A percentile compares a stretch with the other conserved stretches of the same genome.
phyloP scores from a whole-genome alignment of 2,888 invertebrate species.

The Pterostichus madidus region DNA sequence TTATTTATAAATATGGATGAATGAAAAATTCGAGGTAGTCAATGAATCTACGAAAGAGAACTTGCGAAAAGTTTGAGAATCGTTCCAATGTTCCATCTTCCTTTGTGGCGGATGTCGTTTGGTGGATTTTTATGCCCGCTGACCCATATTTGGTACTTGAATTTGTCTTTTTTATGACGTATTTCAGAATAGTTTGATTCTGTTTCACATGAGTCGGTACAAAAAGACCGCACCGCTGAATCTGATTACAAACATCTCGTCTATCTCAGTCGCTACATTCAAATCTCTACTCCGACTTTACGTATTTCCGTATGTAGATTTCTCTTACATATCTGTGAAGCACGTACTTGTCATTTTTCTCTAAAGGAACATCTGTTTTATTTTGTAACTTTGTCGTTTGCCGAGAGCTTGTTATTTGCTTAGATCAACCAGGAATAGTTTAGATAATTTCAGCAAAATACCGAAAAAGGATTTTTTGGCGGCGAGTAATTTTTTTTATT shows the following conservation, averaged over 20 bases:
- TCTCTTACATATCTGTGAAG: conserved; percentile 35
- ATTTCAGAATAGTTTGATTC: conserved; percentile 61
- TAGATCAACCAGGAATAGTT: conserved; percentile 44
- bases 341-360: conserved; percentile 41
- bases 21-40: too few relatives aligned
- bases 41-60: neutral
- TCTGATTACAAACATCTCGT: conserved; percentile 16
- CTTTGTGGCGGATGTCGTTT: conserved; percentile 37
- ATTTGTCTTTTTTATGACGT: conserved; percentile 61
- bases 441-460: conserved; percentile 44
- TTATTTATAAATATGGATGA: too few relatives aligned
- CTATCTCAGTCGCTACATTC: conserved; percentile 36
- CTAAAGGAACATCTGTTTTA: conserved; percentile 42
- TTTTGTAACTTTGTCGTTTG: conserved; percentile 34
- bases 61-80: conserved; percentile 5
- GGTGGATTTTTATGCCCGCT: conserved; percentile 46
- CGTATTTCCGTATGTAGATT: conserved; percentile 53
- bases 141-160: conserved; percentile 63
- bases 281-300: conserved; percentile 7
- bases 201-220: conserved; percentile 26
- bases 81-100: neutral
- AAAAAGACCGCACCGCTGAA: conserved; percentile 40
- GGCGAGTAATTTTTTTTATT: conserved; percentile 12
- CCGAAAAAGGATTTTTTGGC: conserved; percentile 30
- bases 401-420: conserved; percentile 45